Percentiles rank a stretch among this genome's conserved stretches.
Evolutionary conservation across 2,113 vertebrate genomes (phyloP).

Genomic region (Cromileptes altivelis): DNA sequence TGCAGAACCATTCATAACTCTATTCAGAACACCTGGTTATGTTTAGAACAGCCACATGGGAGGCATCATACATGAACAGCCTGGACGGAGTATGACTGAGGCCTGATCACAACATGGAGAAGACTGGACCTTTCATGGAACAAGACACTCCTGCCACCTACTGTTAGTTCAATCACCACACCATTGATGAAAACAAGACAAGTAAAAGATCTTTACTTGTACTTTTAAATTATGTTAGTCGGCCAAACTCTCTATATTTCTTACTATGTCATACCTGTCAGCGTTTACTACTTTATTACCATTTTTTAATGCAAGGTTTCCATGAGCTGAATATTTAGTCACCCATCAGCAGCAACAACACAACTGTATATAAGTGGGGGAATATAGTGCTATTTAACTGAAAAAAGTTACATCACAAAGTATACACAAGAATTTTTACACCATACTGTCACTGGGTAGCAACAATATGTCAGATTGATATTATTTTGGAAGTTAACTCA

Average conservation of each 20-base stretch:
- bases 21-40: neutral
- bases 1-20: neutral
- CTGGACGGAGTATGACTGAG: slow-evolving; percentile 1
- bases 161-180: slow-evolving; percentile 59
- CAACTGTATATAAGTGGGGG: neutral
- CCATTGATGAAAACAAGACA: slow-evolving; percentile 11
- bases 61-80: neutral
- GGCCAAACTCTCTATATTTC: neutral
- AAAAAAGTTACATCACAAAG: slow-evolving; percentile 6
- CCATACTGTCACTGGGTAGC: neutral
- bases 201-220: neutral
- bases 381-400: neutral
- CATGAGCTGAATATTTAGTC: neutral
- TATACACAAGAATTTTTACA: neutral
- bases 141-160: slow-evolving; percentile 74
- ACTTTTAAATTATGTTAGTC: neutral
- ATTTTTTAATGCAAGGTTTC: neutral
- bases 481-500: neutral
- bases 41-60: neutral
- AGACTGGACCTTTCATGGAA: neutral
- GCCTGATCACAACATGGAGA: slow-evolving; percentile 29
- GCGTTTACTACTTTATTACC: neutral
- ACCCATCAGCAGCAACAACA: neutral
- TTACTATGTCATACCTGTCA: neutral
- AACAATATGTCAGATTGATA: neutral